Evolutionary conservation across 2,113 vertebrate species (phyloP), one percentile per base, ranked within the genome.

Genomic region (Campylorhamphus procurvoides): DNA sequence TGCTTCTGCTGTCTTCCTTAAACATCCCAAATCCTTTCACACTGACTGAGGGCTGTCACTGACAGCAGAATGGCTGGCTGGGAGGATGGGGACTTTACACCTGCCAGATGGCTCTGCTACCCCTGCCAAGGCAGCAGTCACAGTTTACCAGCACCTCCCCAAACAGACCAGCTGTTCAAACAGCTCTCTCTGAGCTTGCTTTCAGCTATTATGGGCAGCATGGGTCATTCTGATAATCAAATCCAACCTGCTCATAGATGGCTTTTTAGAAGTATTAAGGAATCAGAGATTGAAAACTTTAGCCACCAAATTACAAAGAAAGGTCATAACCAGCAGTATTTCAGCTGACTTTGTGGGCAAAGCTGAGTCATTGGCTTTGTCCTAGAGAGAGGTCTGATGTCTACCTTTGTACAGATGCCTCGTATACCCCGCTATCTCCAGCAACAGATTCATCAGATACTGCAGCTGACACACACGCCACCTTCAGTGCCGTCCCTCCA

Each of bases 371-470:
- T 3, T 83, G 66, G 68, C 56, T 90, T 72, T 0, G 7, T 84
- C n/a, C 66, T 50, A 79, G 64, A 60, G 55, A 86, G 71, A 89
- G 58, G 73, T 60, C 8, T 23, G 58, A 14, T 72, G 94, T 52
- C 10, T 98, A 99, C 99, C 98, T 99, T 97, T 98, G 98, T 31
- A 98, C 98, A 1, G 99, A 98, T 0, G 99, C 98, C 93, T 99
- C 99, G 8, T 99, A 99, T 16, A 99, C 99, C 3, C 99, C 99
- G 17, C 99, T 99, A 60, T 99, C 99, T 31, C 99, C 99, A 4
- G 99, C 99, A 50, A 99, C 99, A 0, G 99, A 99, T 89, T 99
- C 99, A 33, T 99, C 99, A 1, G 99, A 99, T 89, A 99, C 98
- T 0, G 99, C 99, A 6, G 99, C 99, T 4, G 99, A 99, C 84